Conservation (phyloP, 1,140 invertebrate genomes). For the Apis cerana region DNA sequence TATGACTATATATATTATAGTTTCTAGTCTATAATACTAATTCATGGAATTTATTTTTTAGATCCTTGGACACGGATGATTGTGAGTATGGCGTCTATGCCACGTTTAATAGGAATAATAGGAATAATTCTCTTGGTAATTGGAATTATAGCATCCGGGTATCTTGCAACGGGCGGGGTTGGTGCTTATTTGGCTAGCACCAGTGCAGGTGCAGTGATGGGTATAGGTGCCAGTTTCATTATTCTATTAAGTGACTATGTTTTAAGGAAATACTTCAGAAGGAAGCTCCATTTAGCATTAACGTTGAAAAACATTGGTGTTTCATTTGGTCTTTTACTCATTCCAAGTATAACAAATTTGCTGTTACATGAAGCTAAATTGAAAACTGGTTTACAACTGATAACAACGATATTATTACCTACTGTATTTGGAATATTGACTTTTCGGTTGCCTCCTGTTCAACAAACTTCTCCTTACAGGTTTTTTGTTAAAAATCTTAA, state of each 20-base stretch:
- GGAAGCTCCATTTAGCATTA: conserved; percentile 60
- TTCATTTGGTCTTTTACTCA: conserved; percentile 65
- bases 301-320: conserved; percentile 67
- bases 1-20: too few relatives aligned
- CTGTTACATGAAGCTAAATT: conserved; percentile 60
- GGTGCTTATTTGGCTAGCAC: conserved; percentile 73
- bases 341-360: conserved; percentile 64
- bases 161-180: conserved; percentile 73
- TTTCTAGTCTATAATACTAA: background rate
- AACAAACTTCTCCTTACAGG: conserved; percentile 56
- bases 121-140: conserved; percentile 70
- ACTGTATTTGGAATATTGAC: conserved; percentile 64
- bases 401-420: conserved; percentile 68
- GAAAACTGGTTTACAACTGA: conserved; percentile 65
- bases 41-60: conserved; percentile 37
- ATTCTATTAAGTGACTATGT: conserved; percentile 69
- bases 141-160: conserved; percentile 73
- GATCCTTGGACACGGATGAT: conserved; percentile 83
- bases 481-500: background rate
- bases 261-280: conserved; percentile 70
- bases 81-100: conserved; percentile 81
- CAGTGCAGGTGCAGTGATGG: conserved; percentile 77
- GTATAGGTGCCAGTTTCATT: conserved; percentile 74
- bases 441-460: conserved; percentile 57
- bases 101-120: conserved; percentile 79